A percentile compares a stretch with the other conserved stretches of the same genome.
Conservation (phyloP, 2,888 invertebrate species). For the Calephelis perditalis region DNA sequence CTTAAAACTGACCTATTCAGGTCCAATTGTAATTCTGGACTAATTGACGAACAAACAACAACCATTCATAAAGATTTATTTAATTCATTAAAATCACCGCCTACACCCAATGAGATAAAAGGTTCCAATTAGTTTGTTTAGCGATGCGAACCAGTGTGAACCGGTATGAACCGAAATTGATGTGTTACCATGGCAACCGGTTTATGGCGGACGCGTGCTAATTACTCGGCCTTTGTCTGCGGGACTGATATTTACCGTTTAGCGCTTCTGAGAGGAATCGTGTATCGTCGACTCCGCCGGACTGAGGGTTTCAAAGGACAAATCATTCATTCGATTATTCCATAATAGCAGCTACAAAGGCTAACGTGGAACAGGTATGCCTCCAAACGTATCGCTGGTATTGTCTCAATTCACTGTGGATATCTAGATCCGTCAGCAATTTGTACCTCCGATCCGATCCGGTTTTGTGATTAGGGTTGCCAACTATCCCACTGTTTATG, state of each 20-base stretch:
- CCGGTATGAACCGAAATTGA: conserved; percentile 12
- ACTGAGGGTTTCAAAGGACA: neutral
- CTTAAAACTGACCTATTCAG: no score
- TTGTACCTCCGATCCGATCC: neutral
- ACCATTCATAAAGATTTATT: conserved; percentile 14
- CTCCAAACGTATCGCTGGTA: no score
- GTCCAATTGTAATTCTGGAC: neutral
- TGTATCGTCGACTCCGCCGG: conserved; percentile 16
- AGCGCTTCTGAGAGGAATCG: conserved; percentile 39
- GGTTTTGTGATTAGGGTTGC: neutral
- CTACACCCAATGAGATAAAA: conserved; percentile 24
- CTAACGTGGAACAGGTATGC: no score
- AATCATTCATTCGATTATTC: neutral
- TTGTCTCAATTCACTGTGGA: no score
- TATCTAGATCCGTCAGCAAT: no score
- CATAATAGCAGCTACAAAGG: conserved; percentile 13
- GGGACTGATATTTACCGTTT: conserved; percentile 53
- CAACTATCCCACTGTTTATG: no score
- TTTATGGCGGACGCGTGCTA: conserved; percentile 51
- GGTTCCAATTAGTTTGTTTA: conserved; percentile 65
- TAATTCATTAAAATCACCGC: conserved; percentile 25
- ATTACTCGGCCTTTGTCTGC: conserved; percentile 50
- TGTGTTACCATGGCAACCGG: conserved; percentile 52
- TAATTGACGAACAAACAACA: neutral
- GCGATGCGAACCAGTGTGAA: conserved; percentile 38